These are phyloP conservation scores for Chesias legatella DNA, from an alignment of 2,888 invertebrate genomes.

Conservation along the genomic window DNA sequence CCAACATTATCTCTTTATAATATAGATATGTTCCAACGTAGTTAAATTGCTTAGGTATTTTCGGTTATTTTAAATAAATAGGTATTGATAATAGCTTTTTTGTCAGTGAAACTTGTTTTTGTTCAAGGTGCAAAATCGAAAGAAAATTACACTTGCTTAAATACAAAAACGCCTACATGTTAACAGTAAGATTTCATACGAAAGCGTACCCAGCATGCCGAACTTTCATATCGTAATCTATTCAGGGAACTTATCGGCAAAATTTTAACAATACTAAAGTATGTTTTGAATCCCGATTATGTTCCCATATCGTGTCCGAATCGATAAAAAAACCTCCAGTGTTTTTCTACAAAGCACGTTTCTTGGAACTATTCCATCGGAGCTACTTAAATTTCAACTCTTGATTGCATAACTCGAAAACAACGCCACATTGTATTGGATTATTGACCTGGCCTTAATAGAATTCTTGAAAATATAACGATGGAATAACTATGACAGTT, in stretches of 20 bases:
- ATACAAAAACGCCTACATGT: too few species aligned
- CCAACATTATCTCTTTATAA: too few species aligned
- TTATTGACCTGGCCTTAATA: conserved; percentile 64
- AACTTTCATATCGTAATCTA: conserved; percentile 11
- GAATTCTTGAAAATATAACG: conserved; percentile 45
- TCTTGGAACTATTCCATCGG: conserved; percentile 57
- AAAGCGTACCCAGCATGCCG: background rate
- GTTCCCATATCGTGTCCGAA: conserved; percentile 65
- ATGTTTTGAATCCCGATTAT: conserved; percentile 60
- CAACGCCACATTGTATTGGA: conserved; percentile 53
- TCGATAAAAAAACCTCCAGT: conserved; percentile 65
- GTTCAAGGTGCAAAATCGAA: too few species aligned
- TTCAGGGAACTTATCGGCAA: conserved; percentile 33
- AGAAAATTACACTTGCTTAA: too few species aligned
- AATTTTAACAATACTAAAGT: conserved; percentile 37
- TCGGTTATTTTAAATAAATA: too few species aligned
- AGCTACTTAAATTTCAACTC: conserved; percentile 60
- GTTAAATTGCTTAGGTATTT: too few species aligned
- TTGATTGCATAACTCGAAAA: conserved; percentile 66
- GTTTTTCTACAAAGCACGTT: conserved; percentile 76
- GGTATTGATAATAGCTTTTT: too few species aligned
- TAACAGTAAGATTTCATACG: too few species aligned
- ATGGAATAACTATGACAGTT: conserved; percentile 23
- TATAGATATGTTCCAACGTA: too few species aligned
- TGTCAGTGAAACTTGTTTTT: too few species aligned